Evolutionary conservation across 2,797 vertebrate genomes (phyloP).

Genomic region (Pelobates cultripes): DNA sequence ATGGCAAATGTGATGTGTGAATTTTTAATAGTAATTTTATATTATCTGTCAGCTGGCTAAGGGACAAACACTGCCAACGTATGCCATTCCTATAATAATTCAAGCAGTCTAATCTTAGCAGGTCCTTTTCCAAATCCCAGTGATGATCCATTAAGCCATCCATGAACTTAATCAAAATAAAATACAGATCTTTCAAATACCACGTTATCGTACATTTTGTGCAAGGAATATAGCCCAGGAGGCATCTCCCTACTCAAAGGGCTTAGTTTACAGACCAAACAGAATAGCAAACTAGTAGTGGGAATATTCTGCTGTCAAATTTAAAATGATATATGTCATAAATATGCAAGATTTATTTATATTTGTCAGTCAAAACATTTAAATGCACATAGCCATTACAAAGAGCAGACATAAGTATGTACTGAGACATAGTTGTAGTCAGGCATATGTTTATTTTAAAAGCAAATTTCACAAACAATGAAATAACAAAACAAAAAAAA

Average conservation of each 20-base stretch:
- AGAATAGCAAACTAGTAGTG: conserved; percentile 52
- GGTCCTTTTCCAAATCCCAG: conserved; percentile 52
- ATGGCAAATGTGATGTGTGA: not conserved
- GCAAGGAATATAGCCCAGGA: conserved; percentile 52
- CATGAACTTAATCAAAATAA: conserved; percentile 57
- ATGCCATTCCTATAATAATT: conserved; percentile 49
- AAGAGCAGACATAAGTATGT: conserved; percentile 38
- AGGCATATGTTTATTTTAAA: conserved; percentile 6
- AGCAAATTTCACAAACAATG: not conserved
- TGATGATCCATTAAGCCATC: conserved; percentile 57
- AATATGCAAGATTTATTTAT: conserved; percentile 57
- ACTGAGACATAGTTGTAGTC: conserved; percentile 23
- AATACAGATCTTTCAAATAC: conserved; percentile 55
- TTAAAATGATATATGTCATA: conserved; percentile 58
- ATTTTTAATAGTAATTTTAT: conserved; percentile 27
- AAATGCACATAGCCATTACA: conserved; percentile 40
- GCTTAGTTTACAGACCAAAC: conserved; percentile 56
- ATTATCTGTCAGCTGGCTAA: conserved; percentile 33
- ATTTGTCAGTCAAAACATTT: conserved; percentile 54
- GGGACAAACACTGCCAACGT: conserved; percentile 39
- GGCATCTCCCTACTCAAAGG: conserved; percentile 51
- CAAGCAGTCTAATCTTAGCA: conserved; percentile 50
- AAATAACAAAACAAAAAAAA: not conserved
- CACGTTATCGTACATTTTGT: conserved; percentile 54
- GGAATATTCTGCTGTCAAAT: conserved; percentile 55